phyloP scores from a whole-genome alignment of 2,797 vertebrate species.

The Phoebastria nigripes region DNA sequence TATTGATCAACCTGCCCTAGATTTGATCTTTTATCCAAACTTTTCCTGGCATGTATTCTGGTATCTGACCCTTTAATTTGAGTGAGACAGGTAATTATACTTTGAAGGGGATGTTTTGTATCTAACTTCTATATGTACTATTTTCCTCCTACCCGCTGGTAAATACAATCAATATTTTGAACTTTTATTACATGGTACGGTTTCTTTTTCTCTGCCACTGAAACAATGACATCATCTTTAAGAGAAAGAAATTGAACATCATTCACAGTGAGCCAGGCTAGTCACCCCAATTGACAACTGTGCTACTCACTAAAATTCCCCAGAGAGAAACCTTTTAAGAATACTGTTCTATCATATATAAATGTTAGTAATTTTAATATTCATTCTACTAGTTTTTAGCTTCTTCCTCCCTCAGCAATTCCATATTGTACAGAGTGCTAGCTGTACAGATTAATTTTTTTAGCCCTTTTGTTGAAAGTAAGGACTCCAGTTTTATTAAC shows the following conservation, averaged over 20 bases:
- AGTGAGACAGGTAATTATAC: not conserved
- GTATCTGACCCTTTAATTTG: not conserved
- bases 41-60: not conserved
- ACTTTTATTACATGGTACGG: not conserved
- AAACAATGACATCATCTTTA: not conserved
- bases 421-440: not conserved
- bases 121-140: not conserved
- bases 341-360: not conserved
- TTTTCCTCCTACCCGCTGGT: not conserved
- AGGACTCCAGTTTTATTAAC: not conserved
- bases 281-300: not conserved
- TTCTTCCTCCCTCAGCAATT: not conserved
- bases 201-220: not conserved
- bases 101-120: not conserved
- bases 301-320: not conserved
- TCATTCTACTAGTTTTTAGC: not conserved
- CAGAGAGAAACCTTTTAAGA: not conserved
- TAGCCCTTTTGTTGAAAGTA: not conserved
- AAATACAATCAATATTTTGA: not conserved
- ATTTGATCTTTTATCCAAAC: not conserved
- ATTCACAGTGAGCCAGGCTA: not conserved
- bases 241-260: not conserved
- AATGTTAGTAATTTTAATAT: not conserved
- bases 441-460: not conserved
- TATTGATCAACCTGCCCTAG: not conserved